These are phyloP conservation scores for Pseudochaenichthys georgianus DNA, from an alignment of 2,797 vertebrate species.

Conservation along the genomic window DNA sequence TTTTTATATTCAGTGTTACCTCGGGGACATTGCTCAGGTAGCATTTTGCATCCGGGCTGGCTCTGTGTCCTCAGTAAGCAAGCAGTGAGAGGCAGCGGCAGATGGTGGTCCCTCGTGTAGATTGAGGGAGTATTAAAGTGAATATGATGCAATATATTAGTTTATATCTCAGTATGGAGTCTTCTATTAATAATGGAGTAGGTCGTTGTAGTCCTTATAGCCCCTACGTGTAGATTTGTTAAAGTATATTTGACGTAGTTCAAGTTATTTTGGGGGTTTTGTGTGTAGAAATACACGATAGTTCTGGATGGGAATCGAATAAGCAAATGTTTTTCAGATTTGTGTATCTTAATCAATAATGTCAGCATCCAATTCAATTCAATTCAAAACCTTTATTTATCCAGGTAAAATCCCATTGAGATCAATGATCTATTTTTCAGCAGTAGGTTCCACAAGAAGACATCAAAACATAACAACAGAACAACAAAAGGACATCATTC, in stretches of 20 bases:
- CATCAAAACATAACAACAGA: too few species aligned
- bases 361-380: too few species aligned
- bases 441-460: too few species aligned
- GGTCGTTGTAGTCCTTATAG: not conserved
- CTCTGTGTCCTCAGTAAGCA: conserved; percentile 54
- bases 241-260: not conserved
- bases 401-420: too few species aligned
- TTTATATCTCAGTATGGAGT: conserved; percentile 9
- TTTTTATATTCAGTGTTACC: conserved; percentile 60
- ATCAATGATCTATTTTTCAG: too few species aligned
- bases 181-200: conserved; percentile 4
- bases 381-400: too few species aligned
- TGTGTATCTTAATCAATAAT: too few species aligned
- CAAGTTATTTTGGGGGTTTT: not conserved
- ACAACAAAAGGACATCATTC: too few species aligned
- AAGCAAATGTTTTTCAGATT: too few species aligned
- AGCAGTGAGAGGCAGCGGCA: conserved; percentile 54
- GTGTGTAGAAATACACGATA: not conserved
- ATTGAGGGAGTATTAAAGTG: conserved; percentile 18
- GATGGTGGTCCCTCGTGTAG: conserved; percentile 20
- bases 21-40: conserved; percentile 51
- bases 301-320: not conserved
- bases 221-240: not conserved
- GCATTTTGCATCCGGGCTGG: conserved; percentile 49
- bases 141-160: not conserved